Evolutionary conservation across 2,888 invertebrate species (phyloP), one percentile per base, ranked within the genome.

Genomic region (Amiota minor): DNA sequence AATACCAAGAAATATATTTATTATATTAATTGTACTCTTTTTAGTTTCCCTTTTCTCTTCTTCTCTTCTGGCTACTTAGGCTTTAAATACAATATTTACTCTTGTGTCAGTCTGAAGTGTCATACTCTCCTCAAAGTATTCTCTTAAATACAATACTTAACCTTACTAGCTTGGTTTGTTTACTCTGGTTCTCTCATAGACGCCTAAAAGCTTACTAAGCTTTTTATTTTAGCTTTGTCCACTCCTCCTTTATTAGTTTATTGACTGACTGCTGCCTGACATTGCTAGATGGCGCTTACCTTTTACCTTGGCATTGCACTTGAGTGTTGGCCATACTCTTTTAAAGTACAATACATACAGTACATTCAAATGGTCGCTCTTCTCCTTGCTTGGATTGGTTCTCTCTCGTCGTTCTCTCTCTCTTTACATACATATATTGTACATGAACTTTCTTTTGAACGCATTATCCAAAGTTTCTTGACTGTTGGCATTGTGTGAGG

Each of bases 231-330:
- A 72, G 69, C 67, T 47, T n/a, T 46, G 71, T 6, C 45, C 61
- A 55, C 47, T 12, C n/a, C 49, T 59, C 10, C 61, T 61, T 16
- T 18, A 71, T 75, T 74, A 76, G 81, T 70, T 78, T 81, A 84
- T 83, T 83, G 83, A 83, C 83, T 85, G 85, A 85, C 35, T n/a
- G n/a, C n/a, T n/a, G 35, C 0, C 6, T 82, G 81, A 72, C 82
- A 85, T 78, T 80, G 85, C 74, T 45, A 49, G 61, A 45, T 71
- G 64, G 67, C 74, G 73, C 50, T 67, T 23, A 82, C 79, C 82
- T 85, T 83, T 84, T 67, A 80, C 83, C 83, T 83, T 83, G 83
- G 85, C 83, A 83, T 83, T 83, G 83, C 77, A 85, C 83, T 84
- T 84, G 75, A 50, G 35, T 61, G 20, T 18, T 50, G 14, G 20